These are phyloP conservation scores for Paguma larvata DNA, from an alignment of 2,797 vertebrate species.

Conservation along the genomic window DNA sequence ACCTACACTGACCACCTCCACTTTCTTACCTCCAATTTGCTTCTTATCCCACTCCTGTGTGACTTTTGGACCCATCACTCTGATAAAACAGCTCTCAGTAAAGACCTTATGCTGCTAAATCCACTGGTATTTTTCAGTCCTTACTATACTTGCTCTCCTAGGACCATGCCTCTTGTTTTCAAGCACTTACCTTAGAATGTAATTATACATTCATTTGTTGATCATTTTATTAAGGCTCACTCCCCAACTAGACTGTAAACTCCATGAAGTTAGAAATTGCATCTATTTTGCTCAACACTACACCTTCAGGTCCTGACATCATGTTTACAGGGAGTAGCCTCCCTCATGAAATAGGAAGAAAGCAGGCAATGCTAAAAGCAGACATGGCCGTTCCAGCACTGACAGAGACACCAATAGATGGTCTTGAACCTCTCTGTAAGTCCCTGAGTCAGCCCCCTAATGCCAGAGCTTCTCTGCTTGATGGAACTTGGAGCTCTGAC, in stretches of 20 bases:
- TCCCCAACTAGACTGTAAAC: conserved; percentile 8
- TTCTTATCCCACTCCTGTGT: background rate
- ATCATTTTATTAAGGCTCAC: conserved; percentile 54
- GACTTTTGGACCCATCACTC: conserved; percentile 40
- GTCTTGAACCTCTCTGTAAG: background rate
- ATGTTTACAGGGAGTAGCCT: background rate
- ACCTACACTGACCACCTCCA: background rate
- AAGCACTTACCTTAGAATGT: conserved; percentile 40
- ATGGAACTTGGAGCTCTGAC: background rate
- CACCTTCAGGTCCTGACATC: background rate
- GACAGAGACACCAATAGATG: background rate
- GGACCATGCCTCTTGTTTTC: conserved; percentile 40
- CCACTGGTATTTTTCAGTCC: conserved; percentile 50
- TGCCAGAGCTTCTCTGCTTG: background rate
- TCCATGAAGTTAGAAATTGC: conserved; percentile 18
- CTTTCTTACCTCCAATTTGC: conserved; percentile 9
- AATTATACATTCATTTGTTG: conserved; percentile 59
- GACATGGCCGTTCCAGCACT: background rate
- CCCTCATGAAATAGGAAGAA: conserved; percentile 1
- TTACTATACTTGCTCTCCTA: conserved; percentile 67
- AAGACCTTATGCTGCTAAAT: conserved; percentile 53
- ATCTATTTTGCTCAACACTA: conserved; percentile 5
- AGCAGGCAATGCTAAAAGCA: background rate
- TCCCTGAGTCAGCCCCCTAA: background rate
- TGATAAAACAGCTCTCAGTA: conserved; percentile 63